Evolutionary conservation across 2,113 vertebrate species (phyloP), one percentile per base, ranked within the genome.

Genomic region (Lontra canadensis): DNA sequence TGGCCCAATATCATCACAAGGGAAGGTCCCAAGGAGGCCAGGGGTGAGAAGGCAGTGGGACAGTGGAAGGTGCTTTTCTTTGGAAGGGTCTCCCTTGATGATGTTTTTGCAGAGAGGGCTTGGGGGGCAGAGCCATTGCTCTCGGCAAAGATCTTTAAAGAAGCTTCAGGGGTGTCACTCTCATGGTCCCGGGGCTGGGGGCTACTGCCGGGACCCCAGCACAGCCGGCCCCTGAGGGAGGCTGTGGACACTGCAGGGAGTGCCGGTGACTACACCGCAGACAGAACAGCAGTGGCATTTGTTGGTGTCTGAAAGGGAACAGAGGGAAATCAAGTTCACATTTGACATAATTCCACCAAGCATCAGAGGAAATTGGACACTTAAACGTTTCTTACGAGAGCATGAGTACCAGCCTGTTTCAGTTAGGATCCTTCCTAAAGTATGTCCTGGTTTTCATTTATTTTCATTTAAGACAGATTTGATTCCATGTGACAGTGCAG

Each of bases 221-320:
- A 20, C 5, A 1, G 31, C 31, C 6, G 26, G 42, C 31, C 0
- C 73, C 42, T 17, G 42, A 31, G 0, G 83, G 39, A 11, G 39
- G 12, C 29, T 2, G 4, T 7, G 4, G 31, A 31, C 3, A 4
- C 14, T 4, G 4, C 2, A 26, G 0, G 7, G 42, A 25, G 57
- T 1, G 25, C 57, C 8, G 42, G 73, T 17, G 6, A 2, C 31
- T 3, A 2, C 0, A 7, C 18, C 3, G 4, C 9, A 34, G 82
- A 65, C 18, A 14, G 17, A 34, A 15, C 0, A 44, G 82, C 29
- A 1, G 6, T 1, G 15, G 14, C 9, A 4, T 10, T 31, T 29
- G 3, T 4, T 13, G 31, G 31, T 21, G 2, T 42, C 61, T n/a
- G 42, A 42, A 23, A 15, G 42, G 20, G 20, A 23, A 10, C 7